Evolutionary conservation across 2,888 invertebrate genomes (phyloP).

Genomic region (Allacma fusca): DNA sequence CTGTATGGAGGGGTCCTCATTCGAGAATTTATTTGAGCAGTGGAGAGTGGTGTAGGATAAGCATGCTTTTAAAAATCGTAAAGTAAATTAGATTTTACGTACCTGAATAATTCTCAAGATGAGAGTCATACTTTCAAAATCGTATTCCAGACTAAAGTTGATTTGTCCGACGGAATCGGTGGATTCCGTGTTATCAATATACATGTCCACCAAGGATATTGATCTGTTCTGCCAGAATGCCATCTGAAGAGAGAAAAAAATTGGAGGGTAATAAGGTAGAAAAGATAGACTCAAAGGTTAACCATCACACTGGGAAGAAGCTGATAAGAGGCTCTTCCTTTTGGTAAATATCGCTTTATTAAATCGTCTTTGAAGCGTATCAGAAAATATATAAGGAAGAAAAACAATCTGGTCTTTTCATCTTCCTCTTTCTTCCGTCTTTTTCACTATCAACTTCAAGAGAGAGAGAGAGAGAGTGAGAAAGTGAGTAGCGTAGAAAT

Average conservation of each 20-base stretch:
- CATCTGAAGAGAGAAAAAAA: conserved; percentile 66
- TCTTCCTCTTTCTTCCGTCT: neutral
- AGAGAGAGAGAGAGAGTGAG: neutral
- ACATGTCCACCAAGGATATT: conserved; percentile 92
- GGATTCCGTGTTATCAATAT: conserved; percentile 91
- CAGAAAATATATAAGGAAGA: neutral
- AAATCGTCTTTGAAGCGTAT: conserved; percentile 36
- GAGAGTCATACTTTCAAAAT: conserved; percentile 90
- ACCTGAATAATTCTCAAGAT: conserved; percentile 91
- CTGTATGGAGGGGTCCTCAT: too few relatives aligned
- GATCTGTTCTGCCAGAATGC: conserved; percentile 86
- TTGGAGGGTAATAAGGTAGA: conserved; percentile 8
- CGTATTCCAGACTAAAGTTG: conserved; percentile 91
- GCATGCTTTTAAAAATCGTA: too few relatives aligned
- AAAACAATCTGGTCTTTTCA: conserved; percentile 14
- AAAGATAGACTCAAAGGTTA: neutral
- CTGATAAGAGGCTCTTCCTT: conserved; percentile 22
- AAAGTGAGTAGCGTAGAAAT: neutral
- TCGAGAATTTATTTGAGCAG: too few relatives aligned
- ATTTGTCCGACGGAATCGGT: conserved; percentile 94
- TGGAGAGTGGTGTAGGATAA: too few relatives aligned
- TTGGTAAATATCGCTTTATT: conserved; percentile 42
- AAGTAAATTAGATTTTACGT: conserved; percentile 57
- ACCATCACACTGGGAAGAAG: neutral
- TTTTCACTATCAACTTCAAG: too few relatives aligned